Evolutionary conservation across 2,113 vertebrate genomes (phyloP).

Genomic region (Nipponia nippon): DNA sequence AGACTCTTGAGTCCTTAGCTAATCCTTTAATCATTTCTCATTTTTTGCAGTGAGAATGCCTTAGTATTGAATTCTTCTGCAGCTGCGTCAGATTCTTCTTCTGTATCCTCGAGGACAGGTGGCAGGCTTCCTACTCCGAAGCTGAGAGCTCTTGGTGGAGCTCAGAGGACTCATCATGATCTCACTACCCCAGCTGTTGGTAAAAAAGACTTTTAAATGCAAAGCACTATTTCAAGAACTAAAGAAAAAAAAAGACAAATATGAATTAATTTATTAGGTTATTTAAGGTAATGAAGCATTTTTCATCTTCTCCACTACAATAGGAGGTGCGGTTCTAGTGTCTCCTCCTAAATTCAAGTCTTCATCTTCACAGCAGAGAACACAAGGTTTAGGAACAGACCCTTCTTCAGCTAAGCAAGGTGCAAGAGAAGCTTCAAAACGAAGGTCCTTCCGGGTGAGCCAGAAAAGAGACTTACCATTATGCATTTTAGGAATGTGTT

Average conservation of each 20-base stretch:
- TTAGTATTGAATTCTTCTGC: slow-evolving; percentile 16
- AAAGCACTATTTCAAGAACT: neutral
- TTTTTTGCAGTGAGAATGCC: slow-evolving; percentile 34
- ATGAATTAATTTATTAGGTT: neutral
- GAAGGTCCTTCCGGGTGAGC: slow-evolving; percentile 53
- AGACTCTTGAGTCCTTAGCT: neutral
- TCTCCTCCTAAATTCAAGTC: slow-evolving; percentile 73
- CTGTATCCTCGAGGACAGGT: slow-evolving; percentile 47
- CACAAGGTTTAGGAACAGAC: slow-evolving; percentile 32
- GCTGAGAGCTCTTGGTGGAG: slow-evolving; percentile 65
- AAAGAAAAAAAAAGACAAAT: neutral
- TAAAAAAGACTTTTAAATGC: slow-evolving; percentile 54
- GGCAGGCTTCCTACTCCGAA: slow-evolving; percentile 77
- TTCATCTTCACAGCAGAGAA: slow-evolving; percentile 47
- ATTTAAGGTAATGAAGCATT: neutral
- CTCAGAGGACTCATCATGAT: slow-evolving; percentile 78
- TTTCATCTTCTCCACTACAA: neutral
- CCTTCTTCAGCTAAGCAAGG: slow-evolving; percentile 40
- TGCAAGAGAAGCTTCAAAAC: slow-evolving; percentile 20
- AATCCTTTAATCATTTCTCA: neutral
- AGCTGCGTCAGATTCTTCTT: slow-evolving; percentile 54
- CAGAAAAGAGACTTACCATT: neutral
- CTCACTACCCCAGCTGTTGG: slow-evolving; percentile 78
- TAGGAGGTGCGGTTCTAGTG: slow-evolving; percentile 79
- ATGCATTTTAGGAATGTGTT: neutral